A percentile compares a stretch with the other conserved stretches of the same genome.
These are phyloP conservation scores for Lepidocyrtoides sp. DNA, from an alignment of 2,888 invertebrate genomes.

Conservation along the genomic window DNA sequence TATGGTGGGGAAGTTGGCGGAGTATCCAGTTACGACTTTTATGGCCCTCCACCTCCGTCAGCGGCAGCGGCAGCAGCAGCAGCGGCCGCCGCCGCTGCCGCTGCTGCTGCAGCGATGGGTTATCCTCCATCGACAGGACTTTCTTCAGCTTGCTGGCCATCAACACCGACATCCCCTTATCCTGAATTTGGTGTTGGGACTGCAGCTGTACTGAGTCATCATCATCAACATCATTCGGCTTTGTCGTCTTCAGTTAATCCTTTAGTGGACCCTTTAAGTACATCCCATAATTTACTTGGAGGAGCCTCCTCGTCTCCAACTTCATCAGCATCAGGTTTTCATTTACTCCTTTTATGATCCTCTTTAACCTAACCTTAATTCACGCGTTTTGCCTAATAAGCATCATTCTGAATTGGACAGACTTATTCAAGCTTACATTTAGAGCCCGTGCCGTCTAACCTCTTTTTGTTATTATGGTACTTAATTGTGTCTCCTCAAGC, in stretches of 20 bases:
- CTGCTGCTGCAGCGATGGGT: constrained; percentile 63
- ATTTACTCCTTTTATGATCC: constrained; percentile 5
- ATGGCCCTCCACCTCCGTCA: constrained; percentile 58
- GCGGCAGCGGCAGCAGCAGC: constrained; percentile 69
- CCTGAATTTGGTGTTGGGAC: constrained; percentile 57
- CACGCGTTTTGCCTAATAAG: too few relatives aligned
- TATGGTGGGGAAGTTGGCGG: constrained; percentile 35
- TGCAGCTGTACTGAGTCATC: constrained; percentile 60
- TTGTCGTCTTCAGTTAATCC: constrained; percentile 32
- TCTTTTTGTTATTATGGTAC: constrained; percentile 54
- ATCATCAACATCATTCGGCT: constrained; percentile 48
- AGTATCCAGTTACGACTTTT: constrained; percentile 53
- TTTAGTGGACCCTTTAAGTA: constrained; percentile 27
- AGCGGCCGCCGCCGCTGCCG: constrained; percentile 63
- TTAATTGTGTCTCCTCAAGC: constrained; percentile 45
- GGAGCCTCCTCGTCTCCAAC: constrained; percentile 56
- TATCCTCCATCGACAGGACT: constrained; percentile 46
- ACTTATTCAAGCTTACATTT: not conserved
- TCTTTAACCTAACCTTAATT: too few relatives aligned
- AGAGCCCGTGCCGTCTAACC: not conserved
- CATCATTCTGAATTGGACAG: too few relatives aligned
- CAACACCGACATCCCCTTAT: constrained; percentile 44
- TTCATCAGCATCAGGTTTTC: constrained; percentile 54
- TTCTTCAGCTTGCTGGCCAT: constrained; percentile 53
- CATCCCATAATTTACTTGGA: constrained; percentile 37